Evolutionary conservation across 2,888 invertebrate genomes (phyloP), one percentile per base, ranked within the genome.

Genomic region (Lepidochitona cinerea): DNA sequence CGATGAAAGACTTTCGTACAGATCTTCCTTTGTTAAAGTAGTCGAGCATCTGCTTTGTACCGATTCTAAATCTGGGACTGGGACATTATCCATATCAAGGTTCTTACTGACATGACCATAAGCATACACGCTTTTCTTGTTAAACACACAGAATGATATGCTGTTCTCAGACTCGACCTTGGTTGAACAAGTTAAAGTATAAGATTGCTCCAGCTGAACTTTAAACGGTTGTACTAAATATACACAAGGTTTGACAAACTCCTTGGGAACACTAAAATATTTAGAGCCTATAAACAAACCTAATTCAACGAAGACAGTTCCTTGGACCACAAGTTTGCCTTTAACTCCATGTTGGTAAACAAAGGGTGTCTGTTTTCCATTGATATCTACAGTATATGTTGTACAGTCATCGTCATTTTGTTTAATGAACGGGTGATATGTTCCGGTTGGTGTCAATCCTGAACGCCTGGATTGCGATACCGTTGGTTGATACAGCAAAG

Each of bases 301-400:
- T n/a, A 82, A 74, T 68, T 84, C 84, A 0, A 78, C 82, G 70
- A 82, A 81, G 14, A 79, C 73, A 0, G 82, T 79, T 0, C 81
- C 83, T 1, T 82, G 83, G 2, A 81, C 75, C 18, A 82, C 49
- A n/a, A 81, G 75, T 23, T 68, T 72, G 1, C 79, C 80, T 0
- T 71, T 74, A 4, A 83, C 79, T 26, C 74, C 75, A 68, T 84
- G 83, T 65, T 81, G 81, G 71, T 78, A 83, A 0, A 84, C 75
- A 68, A 79, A 81, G 7, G 82, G 76, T 64, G 79, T 78, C 1
- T 75, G 37, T 33, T 41, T 29, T 32, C 33, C 36, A 37, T 29
- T 72, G 9, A 72, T 29, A 1, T 9, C 7, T 12, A 64, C 23
- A 7, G 33, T 5, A 5, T 23, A 2, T 4, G 4, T 32, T 3